These are phyloP conservation scores for Phrynocephalus guinanensis DNA, from an alignment of 2,797 vertebrate genomes.

Conservation along the genomic window DNA sequence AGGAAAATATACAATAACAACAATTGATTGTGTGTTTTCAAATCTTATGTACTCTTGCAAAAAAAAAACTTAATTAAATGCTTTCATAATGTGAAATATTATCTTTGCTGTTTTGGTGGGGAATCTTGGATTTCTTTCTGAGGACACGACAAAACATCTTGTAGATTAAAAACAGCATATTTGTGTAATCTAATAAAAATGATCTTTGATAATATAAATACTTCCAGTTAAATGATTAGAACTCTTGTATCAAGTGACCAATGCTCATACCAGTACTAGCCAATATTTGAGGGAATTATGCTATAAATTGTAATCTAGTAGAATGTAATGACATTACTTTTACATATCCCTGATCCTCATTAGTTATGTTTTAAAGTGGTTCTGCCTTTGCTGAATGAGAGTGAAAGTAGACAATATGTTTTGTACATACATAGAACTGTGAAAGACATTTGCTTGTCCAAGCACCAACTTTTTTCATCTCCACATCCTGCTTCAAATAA, in stretches of 20 bases:
- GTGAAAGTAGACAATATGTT: not conserved
- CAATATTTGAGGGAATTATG: not conserved
- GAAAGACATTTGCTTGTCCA: no score
- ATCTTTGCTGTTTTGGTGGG: not conserved
- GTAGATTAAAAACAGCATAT: not conserved
- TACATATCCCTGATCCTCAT: no score
- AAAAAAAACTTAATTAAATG: constrained; percentile 37
- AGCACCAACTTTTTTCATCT: no score
- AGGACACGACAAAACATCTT: constrained; percentile 12
- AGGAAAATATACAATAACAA: constrained; percentile 28
- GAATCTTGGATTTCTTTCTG: not conserved
- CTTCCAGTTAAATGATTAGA: not conserved
- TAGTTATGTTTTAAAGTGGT: not conserved
- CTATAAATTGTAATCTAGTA: not conserved
- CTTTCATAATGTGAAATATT: constrained; percentile 31
- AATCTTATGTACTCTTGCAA: not conserved
- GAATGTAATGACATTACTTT: not conserved
- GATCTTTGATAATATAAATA: constrained; percentile 15
- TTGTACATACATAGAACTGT: no score
- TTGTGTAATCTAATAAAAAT: constrained; percentile 2
- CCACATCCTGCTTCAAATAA: no score
- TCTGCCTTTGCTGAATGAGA: not conserved
- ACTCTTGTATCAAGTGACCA: not conserved
- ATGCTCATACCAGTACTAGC: not conserved
- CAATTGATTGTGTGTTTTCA: constrained; percentile 18